Evolutionary conservation across 2,797 vertebrate genomes (phyloP).

Genomic region (Microctenopoma steveboyesi): DNA sequence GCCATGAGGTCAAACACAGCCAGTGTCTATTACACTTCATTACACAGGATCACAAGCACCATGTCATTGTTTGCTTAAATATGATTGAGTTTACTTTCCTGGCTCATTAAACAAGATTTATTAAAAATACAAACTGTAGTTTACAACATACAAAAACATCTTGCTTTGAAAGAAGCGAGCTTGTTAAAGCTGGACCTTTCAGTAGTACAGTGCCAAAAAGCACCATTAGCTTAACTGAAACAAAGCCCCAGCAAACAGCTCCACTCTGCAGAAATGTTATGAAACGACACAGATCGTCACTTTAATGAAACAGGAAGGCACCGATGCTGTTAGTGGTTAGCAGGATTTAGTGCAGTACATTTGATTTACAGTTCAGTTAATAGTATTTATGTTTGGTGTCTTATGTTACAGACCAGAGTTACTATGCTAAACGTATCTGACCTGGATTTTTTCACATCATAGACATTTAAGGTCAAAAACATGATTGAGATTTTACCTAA

Average conservation of each 20-base stretch:
- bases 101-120: conserved; percentile 36
- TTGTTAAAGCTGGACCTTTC: conserved; percentile 31
- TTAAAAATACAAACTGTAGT: conserved; percentile 27
- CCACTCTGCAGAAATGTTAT: conserved; percentile 15
- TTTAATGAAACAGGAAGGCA: conserved; percentile 9
- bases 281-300: background rate
- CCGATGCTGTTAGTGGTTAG: conserved; percentile 28
- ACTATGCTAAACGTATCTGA: background rate
- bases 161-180: conserved; percentile 2
- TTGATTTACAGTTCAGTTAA: conserved; percentile 9
- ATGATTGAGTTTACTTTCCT: conserved; percentile 36
- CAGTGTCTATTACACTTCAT: conserved; percentile 30
- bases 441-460: background rate
- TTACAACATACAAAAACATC: conserved; percentile 25
- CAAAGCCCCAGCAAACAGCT: background rate
- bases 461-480: conserved; percentile 1
- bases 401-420: background rate
- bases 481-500: background rate
- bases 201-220: conserved; percentile 53
- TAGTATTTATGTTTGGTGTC: background rate
- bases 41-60: conserved; percentile 51
- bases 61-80: conserved; percentile 31
- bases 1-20: conserved; percentile 24
- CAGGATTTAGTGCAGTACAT: conserved; percentile 14
- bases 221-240: conserved; percentile 56